phyloP scores from a whole-genome alignment of 2,888 invertebrate species.

The Mantis religiosa region DNA sequence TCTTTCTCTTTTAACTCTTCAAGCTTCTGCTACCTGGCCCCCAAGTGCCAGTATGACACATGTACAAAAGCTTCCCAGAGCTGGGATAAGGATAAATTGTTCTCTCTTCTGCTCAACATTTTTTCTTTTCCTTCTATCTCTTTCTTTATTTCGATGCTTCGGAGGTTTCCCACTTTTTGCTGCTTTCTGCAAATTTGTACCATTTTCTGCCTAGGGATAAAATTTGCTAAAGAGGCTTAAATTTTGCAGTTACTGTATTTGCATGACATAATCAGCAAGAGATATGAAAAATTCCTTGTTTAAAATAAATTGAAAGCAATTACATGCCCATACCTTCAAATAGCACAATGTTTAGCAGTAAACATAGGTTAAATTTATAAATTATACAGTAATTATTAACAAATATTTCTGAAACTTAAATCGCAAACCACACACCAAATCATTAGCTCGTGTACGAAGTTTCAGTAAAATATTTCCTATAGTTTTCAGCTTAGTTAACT shows the following conservation, averaged over 20 bases:
- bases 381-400: too few species aligned
- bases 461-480: too few species aligned
- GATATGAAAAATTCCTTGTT: not conserved
- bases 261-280: not conserved
- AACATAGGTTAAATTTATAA: too few species aligned
- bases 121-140: not conserved
- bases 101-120: not conserved
- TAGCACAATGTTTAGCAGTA: too few species aligned
- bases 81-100: not conserved
- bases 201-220: not conserved
- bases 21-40: constrained; percentile 15
- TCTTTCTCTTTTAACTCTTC: constrained; percentile 16
- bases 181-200: not conserved
- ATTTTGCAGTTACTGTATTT: not conserved
- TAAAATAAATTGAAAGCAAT: not conserved
- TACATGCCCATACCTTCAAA: too few species aligned
- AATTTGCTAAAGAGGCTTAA: not conserved
- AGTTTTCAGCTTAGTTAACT: too few species aligned
- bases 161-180: not conserved
- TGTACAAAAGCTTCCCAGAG: not conserved
- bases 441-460: too few species aligned
- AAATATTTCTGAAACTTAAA: too few species aligned
- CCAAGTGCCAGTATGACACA: not conserved
- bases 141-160: not conserved
- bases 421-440: too few species aligned